These are phyloP conservation scores for Tetropium fuscum DNA, from an alignment of 2,888 invertebrate genomes.

Conservation along the genomic window DNA sequence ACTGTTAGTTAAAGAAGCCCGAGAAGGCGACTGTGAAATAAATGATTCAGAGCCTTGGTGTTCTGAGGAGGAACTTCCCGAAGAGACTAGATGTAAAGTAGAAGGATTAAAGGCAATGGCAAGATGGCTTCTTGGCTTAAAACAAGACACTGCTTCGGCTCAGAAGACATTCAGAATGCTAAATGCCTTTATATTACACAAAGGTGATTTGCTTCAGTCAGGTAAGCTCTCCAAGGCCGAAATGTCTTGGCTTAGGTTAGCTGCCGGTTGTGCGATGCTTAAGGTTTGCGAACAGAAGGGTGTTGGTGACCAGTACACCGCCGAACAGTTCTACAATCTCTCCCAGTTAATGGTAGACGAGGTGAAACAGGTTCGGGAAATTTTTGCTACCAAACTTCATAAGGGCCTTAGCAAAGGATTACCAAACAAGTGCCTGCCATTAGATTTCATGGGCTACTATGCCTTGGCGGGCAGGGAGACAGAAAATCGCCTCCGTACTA, in stretches of 20 bases:
- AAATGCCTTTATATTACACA: conserved; percentile 92
- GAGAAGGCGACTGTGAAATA: conserved; percentile 65
- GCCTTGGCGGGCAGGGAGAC: conserved; percentile 90
- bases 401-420: conserved; percentile 75
- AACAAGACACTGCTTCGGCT: conserved; percentile 87
- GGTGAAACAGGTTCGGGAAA: conserved; percentile 79
- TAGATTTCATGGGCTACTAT: conserved; percentile 89
- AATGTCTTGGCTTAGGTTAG: conserved; percentile 92
- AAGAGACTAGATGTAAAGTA: conserved; percentile 92
- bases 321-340: conserved; percentile 94
- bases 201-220: conserved; percentile 76
- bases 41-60: conserved; percentile 74
- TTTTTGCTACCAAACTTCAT: conserved; percentile 91
- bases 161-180: conserved; percentile 96
- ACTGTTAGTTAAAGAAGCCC: conserved; percentile 84
- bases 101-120: conserved; percentile 97
- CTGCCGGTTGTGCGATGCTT: conserved; percentile 95
- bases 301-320: conserved; percentile 93
- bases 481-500: conserved; percentile 78
- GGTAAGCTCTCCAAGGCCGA: conserved; percentile 85
- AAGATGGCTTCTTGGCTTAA: conserved; percentile 93
- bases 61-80: conserved; percentile 85
- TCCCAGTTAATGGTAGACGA: conserved; percentile 91
- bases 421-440: conserved; percentile 90
- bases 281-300: conserved; percentile 98